Evolutionary conservation across 53 echinoderm and acorn worm genomes (phyloP).

Genomic region (Arbacia lixula): DNA sequence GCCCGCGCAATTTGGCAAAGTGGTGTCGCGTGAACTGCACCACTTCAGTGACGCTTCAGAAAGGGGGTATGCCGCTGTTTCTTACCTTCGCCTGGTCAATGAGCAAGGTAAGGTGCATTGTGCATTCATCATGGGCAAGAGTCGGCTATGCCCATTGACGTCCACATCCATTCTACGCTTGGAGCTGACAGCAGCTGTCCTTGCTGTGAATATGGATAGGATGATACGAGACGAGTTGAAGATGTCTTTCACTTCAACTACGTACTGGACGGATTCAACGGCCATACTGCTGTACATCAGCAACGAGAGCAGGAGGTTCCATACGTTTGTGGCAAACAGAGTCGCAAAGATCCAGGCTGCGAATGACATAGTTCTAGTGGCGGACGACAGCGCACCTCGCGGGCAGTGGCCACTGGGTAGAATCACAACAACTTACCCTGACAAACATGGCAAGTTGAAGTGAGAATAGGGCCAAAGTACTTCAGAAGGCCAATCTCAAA

Average conservation of each 20-base stretch:
- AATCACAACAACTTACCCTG: constrained; percentile 58
- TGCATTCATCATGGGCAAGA: constrained; percentile 54
- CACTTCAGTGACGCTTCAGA: constrained; percentile 75
- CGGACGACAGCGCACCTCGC: constrained; percentile 58
- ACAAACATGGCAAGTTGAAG: constrained; percentile 63
- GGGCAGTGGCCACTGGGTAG: constrained; percentile 66
- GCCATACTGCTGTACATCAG: constrained; percentile 58
- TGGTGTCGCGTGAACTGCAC: constrained; percentile 51
- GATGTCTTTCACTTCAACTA: constrained; percentile 22
- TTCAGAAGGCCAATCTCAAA: constrained; percentile 63
- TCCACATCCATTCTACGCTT: constrained; percentile 30
- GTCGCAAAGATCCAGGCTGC: constrained; percentile 50
- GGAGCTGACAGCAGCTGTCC: constrained; percentile 43
- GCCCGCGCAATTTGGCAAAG: constrained; percentile 21
- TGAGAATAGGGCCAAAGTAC: constrained; percentile 49
- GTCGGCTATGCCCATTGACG: constrained; percentile 15
- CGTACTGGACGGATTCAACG: constrained; percentile 58
- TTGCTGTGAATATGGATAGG: constrained; percentile 51
- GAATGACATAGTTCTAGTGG: constrained; percentile 52
- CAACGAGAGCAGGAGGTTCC: constrained; percentile 51
- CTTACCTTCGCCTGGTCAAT: constrained; percentile 20
- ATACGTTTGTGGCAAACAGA: constrained; percentile 67
- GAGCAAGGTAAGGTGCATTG: constrained; percentile 23
- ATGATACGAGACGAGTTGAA: constrained; percentile 33
- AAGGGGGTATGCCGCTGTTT: constrained; percentile 54